Base-by-base conservation (phyloP, 2,797 vertebrate species). In the Sebastes dallii region DNA sequence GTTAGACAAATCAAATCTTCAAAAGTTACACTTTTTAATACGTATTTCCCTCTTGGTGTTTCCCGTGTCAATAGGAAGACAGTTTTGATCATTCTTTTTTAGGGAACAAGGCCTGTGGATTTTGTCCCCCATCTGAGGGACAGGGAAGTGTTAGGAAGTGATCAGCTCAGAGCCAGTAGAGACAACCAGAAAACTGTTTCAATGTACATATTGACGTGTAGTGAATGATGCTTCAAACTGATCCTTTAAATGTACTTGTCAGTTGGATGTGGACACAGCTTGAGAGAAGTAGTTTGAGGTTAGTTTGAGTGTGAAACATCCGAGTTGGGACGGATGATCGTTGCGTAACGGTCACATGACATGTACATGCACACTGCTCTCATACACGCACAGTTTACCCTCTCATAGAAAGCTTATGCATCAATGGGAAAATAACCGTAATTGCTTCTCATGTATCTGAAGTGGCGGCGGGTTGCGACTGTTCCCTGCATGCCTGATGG, bases 401-500 rank as follows among this genome's bases (percentile, higher is more conserved):
- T 79, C 66, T 80, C 72, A 71, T 81, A 76, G 82, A 88, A 89
- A 91, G 83, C 87, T 36, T 91, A 78, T 83, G 85, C 80, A 77
- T 74, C 85, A 83, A 87, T 91, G 82, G 80, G 69, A 81, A 85
- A 92, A 89, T 80, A 90, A 90, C 87, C 83, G 56, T 89, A 91
- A 94, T 90, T 88, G 85, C 86, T 80, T 84, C 83, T 82, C 65
- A 72, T 75, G 76, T 78, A 80, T 84, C 72, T 84, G 86, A 86
- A 81, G 89, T 77, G 84, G 82, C 58, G 64, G 52, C 32, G 46
- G 77, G 72, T 86, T 82, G 84, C 56, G 24, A 75, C 77, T 66
- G 60, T 73, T 86, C 74, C 61, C 81, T 64, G 74, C 86, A 84
- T 91, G 91, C 88, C 81, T 75, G 82, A 89, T 91, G 85, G 86